Base-by-base conservation (phyloP, 2,113 vertebrate species). In the Coryphaenoides rupestris region DNA sequence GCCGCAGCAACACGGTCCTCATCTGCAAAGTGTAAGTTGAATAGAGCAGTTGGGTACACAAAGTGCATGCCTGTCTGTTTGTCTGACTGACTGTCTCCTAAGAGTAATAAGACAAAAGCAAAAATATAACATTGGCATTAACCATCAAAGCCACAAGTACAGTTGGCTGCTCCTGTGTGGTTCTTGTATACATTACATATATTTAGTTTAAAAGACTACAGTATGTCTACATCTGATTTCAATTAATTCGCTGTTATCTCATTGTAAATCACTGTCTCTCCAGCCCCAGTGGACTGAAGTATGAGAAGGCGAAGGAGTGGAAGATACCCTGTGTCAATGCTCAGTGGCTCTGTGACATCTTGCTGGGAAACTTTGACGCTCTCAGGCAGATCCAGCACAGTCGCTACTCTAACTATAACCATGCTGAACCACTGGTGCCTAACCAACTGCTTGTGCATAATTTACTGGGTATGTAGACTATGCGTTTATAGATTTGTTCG, bases 241-340 rank as follows among this genome's bases (percentile, higher is more conserved):
- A 7, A 12, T 40, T 13, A 40, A 40, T 40, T 12, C 13, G 33
- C 33, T 40, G 9, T 40, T 40, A 12, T 50, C 47, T 16, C 47
- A 17, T 12, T 40, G 33, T 1, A 40, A 40, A 40, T 13, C 7
- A 40, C 33, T 40, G 33, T 40, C 33, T 33, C 33, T 40, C 33
- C 33, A 99, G 97, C 79, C 90, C 95, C 1, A 89, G 83, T 0
- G 96, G 97, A 1, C 65, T 96, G 53, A 99, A 99, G 79, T 98
- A 97, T 0, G 96, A 98, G 71, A 98, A 98, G 2, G 97, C 97
- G 61, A 96, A 94, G 74, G 97, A 98, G 82, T 98, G 97, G 97
- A 86, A 95, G 84, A 96, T 99, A 73, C 95, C 95, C 0, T 99
- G 97, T 21, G 95, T 99, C 19, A 99, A 98, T 0, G 95, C 93